Conservation (phyloP, 2,888 invertebrate genomes). For the Sphaeridia pumilis region DNA sequence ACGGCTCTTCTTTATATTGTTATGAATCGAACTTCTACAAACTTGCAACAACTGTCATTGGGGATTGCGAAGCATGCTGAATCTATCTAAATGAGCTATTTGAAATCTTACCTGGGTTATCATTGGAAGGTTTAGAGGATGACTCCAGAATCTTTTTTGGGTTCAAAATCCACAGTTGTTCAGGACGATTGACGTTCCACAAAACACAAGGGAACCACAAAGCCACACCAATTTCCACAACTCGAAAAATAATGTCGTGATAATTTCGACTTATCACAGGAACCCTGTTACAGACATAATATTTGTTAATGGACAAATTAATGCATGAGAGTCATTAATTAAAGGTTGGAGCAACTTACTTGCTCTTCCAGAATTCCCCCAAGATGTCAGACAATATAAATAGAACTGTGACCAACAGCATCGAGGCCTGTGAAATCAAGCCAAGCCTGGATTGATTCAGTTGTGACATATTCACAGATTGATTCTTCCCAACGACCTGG, state of each 20-base stretch:
- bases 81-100: too few relatives aligned
- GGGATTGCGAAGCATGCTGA: too few relatives aligned
- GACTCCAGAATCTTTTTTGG: conserved; percentile 62
- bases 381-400: conserved; percentile 83
- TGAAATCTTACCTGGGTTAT: neutral
- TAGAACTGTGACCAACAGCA: conserved; percentile 77
- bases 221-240: conserved; percentile 83
- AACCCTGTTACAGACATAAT: conserved; percentile 47
- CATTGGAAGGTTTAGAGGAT: conserved; percentile 17
- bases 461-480: conserved; percentile 59
- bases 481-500: conserved; percentile 30
- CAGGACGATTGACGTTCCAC: conserved; percentile 86
- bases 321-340: neutral
- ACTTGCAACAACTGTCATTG: too few relatives aligned
- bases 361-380: conserved; percentile 85
- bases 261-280: conserved; percentile 82
- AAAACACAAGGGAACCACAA: conserved; percentile 92
- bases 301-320: neutral
- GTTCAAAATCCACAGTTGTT: conserved; percentile 85
- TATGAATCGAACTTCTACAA: too few relatives aligned
- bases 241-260: conserved; percentile 80
- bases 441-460: conserved; percentile 82
- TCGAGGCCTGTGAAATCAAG: conserved; percentile 74
- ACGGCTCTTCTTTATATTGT: too few relatives aligned
- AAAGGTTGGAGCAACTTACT: conserved; percentile 47